Conservation (phyloP, 2,888 invertebrate genomes). For the Sipha maydis region DNA sequence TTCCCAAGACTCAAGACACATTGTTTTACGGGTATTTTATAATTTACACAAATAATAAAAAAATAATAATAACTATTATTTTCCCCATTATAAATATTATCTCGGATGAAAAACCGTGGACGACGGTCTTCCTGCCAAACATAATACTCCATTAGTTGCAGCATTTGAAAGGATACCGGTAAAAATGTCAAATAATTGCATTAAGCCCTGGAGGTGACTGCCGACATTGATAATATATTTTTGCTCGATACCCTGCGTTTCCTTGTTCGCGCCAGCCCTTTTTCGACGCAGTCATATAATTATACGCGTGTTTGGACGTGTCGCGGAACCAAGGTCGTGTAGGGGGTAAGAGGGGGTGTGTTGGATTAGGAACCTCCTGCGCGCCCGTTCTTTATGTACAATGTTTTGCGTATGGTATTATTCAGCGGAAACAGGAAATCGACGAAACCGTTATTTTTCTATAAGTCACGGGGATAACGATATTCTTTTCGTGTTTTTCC, state of each 20-base stretch:
- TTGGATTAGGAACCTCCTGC: neutral
- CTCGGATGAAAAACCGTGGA: neutral
- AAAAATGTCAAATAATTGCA: neutral
- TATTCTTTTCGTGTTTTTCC: conserved; percentile 16
- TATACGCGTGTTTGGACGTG: neutral
- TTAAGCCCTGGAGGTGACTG: neutral
- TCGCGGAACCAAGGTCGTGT: neutral
- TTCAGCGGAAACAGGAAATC: conserved; percentile 38
- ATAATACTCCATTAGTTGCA: neutral
- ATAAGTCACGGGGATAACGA: neutral
- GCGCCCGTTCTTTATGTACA: neutral
- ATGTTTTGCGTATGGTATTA: neutral
- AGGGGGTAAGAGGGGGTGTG: neutral
- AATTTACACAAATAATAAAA: too few relatives aligned
- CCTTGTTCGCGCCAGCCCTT: conserved; percentile 4
- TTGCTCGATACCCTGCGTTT: neutral
- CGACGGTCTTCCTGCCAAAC: neutral
- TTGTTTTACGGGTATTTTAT: too few relatives aligned
- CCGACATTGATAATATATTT: neutral
- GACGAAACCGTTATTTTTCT: conserved; percentile 35
- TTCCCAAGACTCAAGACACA: too few relatives aligned
- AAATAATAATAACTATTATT: too few relatives aligned
- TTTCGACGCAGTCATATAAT: conserved; percentile 15
- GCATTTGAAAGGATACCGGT: neutral
- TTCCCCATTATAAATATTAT: too few relatives aligned